phyloP scores from a whole-genome alignment of 2,113 vertebrate genomes.

The Ammodytes dubius region DNA sequence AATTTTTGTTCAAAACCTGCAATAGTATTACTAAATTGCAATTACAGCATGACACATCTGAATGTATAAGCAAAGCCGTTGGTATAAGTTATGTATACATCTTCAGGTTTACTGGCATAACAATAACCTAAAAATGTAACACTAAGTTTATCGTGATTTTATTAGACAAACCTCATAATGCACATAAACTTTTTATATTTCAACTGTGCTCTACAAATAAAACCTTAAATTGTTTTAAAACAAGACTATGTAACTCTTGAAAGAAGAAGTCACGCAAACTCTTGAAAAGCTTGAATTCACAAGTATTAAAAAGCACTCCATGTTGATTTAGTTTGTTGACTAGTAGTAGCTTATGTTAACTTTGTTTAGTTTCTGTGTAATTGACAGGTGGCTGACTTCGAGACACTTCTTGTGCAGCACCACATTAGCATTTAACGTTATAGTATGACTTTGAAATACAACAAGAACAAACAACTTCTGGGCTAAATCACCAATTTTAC shows the following conservation, averaged over 20 bases:
- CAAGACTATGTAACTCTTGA: background rate
- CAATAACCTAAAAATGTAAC: background rate
- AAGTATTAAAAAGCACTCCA: background rate
- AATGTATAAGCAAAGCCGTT: constrained; percentile 10
- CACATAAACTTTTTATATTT: background rate
- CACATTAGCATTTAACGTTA: background rate
- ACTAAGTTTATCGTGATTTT: background rate
- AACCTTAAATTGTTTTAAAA: background rate
- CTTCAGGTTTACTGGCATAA: constrained; percentile 11
- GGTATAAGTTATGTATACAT: background rate
- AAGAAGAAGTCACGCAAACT: background rate
- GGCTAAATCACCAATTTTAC: constrained; percentile 29
- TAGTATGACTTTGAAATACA: background rate
- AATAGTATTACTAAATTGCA: constrained; percentile 4
- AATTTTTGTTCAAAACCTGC: background rate
- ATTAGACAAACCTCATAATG: background rate
- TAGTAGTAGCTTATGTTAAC: background rate
- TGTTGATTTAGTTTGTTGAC: background rate
- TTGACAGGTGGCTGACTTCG: background rate
- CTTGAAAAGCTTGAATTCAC: background rate
- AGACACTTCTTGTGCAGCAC: background rate
- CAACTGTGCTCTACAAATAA: background rate
- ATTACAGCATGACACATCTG: constrained; percentile 21
- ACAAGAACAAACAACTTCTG: background rate
- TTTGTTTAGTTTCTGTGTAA: background rate